These are phyloP conservation scores for Shinisaurus crocodilurus DNA, from an alignment of 2,113 vertebrate genomes.

Conservation along the genomic window DNA sequence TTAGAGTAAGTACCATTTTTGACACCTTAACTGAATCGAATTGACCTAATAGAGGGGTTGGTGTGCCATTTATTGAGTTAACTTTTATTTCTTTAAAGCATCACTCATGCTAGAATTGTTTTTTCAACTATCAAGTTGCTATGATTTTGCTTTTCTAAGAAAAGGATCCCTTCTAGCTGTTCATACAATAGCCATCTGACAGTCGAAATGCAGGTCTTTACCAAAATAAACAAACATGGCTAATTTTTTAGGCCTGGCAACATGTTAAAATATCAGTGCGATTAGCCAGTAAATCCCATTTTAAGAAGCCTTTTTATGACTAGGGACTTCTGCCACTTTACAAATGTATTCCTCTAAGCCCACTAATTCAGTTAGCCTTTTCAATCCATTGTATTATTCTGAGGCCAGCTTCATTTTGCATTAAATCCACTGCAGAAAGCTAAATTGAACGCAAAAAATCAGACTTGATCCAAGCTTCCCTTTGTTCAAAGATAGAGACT, in stretches of 20 bases:
- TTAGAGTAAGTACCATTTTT: slow-evolving; percentile 43
- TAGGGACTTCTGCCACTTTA: slow-evolving; percentile 89
- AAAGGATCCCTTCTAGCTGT: slow-evolving; percentile 54
- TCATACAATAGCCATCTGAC: slow-evolving; percentile 71
- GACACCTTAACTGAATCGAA: slow-evolving; percentile 44
- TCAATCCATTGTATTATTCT: slow-evolving; percentile 89
- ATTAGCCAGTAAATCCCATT: slow-evolving; percentile 88
- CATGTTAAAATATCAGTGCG: slow-evolving; percentile 84
- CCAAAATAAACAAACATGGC: slow-evolving; percentile 82
- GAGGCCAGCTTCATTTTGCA: slow-evolving; percentile 86
- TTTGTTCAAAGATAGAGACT: slow-evolving; percentile 87
- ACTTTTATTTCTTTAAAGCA: slow-evolving; percentile 58
- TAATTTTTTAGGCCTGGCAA: slow-evolving; percentile 83
- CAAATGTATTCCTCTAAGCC: slow-evolving; percentile 90
- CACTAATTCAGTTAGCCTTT: slow-evolving; percentile 91
- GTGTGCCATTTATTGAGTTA: slow-evolving; percentile 20
- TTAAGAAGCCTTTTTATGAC: slow-evolving; percentile 88
- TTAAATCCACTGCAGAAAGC: slow-evolving; percentile 87
- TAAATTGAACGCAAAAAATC: slow-evolving; percentile 86
- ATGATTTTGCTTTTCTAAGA: slow-evolving; percentile 63
- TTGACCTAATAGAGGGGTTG: slow-evolving; percentile 39
- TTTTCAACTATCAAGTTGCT: slow-evolving; percentile 44
- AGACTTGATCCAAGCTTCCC: slow-evolving; percentile 83
- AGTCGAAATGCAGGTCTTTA: slow-evolving; percentile 76
- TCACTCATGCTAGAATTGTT: slow-evolving; percentile 9